Conservation (phyloP, 2,797 vertebrate species). For the Threskiornis aethiopicus region DNA sequence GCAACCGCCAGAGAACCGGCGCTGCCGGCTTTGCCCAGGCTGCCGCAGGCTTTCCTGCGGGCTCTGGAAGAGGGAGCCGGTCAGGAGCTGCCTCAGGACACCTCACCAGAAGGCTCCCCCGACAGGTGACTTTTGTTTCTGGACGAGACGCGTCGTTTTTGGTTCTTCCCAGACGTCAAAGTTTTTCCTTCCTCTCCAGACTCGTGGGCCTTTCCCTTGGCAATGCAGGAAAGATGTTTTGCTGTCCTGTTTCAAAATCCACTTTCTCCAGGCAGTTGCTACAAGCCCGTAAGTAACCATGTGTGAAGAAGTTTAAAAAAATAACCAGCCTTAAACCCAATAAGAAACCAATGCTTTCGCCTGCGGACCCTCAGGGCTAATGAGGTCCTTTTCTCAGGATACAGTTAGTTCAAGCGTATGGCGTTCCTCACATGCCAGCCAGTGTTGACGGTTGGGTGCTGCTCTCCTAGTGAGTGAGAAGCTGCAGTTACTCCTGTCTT, state of each 20-base stretch:
- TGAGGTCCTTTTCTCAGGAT: background rate
- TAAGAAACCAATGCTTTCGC: background rate
- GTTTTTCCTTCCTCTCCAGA: background rate
- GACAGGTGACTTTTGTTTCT: background rate
- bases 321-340: background rate
- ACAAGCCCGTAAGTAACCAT: background rate
- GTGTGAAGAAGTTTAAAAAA: background rate
- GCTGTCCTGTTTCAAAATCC: background rate
- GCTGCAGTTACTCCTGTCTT: background rate
- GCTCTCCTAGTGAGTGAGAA: background rate
- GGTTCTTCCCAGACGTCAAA: background rate
- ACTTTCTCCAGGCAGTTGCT: background rate
- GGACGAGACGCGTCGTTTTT: background rate
- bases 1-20: background rate
- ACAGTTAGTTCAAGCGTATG: accelerated
- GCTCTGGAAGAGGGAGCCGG: too few relatives aligned
- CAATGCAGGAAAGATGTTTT: background rate
- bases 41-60: background rate
- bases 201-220: background rate
- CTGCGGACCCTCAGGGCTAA: background rate
- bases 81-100: background rate
- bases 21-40: accelerated
- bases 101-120: background rate
- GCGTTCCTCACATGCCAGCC: accelerated
- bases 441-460: accelerated